These are phyloP conservation scores for Glyphotaelius pellucidus DNA, from an alignment of 2,888 invertebrate genomes.

Conservation along the genomic window DNA sequence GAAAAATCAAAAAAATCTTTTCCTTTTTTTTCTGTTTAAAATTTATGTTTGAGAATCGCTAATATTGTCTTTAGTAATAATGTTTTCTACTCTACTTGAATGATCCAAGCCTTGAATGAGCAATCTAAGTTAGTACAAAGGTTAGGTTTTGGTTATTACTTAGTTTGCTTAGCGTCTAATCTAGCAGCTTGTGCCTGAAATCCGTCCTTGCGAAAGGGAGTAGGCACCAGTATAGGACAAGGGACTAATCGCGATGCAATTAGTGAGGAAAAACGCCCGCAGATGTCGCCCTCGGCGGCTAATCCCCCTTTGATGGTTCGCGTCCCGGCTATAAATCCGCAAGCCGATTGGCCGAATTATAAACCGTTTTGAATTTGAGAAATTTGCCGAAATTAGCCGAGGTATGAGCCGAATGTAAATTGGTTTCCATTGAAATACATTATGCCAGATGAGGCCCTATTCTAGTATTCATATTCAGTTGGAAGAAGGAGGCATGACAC, in stretches of 20 bases:
- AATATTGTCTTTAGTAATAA: too few relatives aligned
- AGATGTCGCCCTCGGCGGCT: constrained; percentile 63
- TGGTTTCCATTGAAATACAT: not conserved
- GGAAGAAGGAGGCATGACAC: too few relatives aligned
- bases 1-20: too few relatives aligned
- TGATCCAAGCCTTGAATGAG: too few relatives aligned
- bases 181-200: not conserved
- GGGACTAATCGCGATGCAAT: constrained; percentile 59
- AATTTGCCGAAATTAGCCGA: constrained; percentile 43
- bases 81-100: too few relatives aligned
- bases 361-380: constrained; percentile 60
- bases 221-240: not conserved
- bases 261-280: constrained; percentile 65
- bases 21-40: too few relatives aligned
- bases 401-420: constrained; percentile 27
- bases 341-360: constrained; percentile 63
- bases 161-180: not conserved
- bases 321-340: constrained; percentile 65
- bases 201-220: not conserved
- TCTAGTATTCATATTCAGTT: not conserved
- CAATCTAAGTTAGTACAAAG: not conserved
- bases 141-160: not conserved
- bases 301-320: constrained; percentile 66
- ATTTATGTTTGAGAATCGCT: too few relatives aligned
- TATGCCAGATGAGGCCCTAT: not conserved